Evolutionary conservation across 1,140 invertebrate species (phyloP).

Genomic region (Drosophila kanapiae): DNA sequence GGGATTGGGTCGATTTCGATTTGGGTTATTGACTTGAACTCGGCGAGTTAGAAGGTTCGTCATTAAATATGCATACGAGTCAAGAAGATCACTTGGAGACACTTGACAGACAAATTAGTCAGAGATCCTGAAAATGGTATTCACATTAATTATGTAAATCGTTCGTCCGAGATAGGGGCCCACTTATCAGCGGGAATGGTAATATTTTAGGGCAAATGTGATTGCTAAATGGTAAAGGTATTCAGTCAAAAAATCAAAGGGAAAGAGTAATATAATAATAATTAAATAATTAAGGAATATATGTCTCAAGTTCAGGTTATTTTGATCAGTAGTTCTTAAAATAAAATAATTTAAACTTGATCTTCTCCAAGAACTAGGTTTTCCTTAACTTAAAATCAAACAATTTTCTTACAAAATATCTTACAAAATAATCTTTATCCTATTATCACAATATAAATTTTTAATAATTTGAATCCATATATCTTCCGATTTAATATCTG

Average conservation of each 20-base stretch:
- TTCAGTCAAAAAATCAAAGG: background rate
- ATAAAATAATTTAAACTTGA: background rate
- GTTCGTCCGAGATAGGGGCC: background rate
- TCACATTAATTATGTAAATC: slow-evolving; percentile 47
- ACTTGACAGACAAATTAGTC: slow-evolving; percentile 48
- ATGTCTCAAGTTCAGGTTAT: background rate
- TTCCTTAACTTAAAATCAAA: background rate
- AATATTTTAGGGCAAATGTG: slow-evolving; percentile 12
- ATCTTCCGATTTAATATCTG: background rate
- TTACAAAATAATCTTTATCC: background rate
- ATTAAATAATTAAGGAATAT: background rate
- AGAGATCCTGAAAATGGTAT: slow-evolving; percentile 38
- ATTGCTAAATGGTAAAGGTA: background rate
- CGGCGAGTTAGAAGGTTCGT: background rate
- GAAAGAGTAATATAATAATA: background rate
- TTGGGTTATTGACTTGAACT: slow-evolving; percentile 49
- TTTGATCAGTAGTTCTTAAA: background rate
- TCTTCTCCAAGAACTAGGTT: no score
- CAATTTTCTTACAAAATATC: background rate
- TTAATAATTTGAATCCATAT: background rate
- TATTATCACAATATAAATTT: background rate
- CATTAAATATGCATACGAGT: slow-evolving; percentile 32
- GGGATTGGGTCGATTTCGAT: slow-evolving; percentile 40
- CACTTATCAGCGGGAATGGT: slow-evolving; percentile 20
- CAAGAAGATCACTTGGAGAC: slow-evolving; percentile 27